Percentiles rank a stretch among this genome's conserved stretches.
Conservation (phyloP, 1,140 invertebrate species). For the Calliphora vicina region DNA sequence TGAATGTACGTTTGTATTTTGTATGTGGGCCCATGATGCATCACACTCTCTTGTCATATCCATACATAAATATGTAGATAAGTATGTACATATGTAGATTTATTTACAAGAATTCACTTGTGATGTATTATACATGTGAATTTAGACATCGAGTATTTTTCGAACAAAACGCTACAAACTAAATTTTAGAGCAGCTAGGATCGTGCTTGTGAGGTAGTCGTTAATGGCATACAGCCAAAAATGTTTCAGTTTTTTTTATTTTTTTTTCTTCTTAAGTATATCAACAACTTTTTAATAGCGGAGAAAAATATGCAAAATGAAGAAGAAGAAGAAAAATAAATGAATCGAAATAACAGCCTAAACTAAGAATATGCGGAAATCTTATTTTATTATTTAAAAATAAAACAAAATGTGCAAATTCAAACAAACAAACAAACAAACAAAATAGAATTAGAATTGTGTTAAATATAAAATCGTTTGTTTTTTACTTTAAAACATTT, state of each 20-base stretch:
- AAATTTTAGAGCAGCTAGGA: background rate
- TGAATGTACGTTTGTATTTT: too few species aligned
- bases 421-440: too few species aligned
- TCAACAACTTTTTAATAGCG: slow-evolving; percentile 31
- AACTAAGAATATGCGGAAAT: slow-evolving; percentile 21
- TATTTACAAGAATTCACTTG: too few species aligned
- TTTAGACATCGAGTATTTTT: background rate
- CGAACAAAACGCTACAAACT: background rate
- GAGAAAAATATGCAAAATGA: slow-evolving; percentile 4
- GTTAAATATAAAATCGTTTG: too few species aligned
- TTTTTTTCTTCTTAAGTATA: background rate
- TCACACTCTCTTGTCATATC: background rate
- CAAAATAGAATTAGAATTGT: too few species aligned
- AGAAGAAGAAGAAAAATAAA: too few species aligned
- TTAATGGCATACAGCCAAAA: slow-evolving; percentile 7
- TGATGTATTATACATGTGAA: background rate
- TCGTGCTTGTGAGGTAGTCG: background rate
- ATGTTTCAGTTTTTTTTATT: background rate
- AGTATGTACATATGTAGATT: too few species aligned
- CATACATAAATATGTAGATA: too few species aligned
- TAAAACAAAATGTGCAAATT: background rate
- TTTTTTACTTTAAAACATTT: too few species aligned
- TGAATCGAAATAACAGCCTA: background rate
- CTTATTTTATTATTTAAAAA: slow-evolving; percentile 15
- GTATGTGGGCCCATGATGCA: background rate